Base-by-base conservation (phyloP, 2,113 vertebrate genomes). In the Harpagus bidentatus region DNA sequence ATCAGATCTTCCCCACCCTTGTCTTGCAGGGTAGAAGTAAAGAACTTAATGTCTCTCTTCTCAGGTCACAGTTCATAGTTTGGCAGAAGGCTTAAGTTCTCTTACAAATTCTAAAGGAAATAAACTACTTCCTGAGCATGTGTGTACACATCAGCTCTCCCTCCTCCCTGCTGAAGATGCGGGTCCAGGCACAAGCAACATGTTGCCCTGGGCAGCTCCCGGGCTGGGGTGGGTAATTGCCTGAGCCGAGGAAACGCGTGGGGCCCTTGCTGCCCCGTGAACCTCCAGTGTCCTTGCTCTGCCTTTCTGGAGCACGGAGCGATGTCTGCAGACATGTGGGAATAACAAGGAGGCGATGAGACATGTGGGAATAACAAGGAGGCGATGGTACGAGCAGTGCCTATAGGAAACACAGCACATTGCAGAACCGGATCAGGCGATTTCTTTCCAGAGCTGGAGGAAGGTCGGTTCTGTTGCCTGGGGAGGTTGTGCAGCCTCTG, bases 351-450 rank as follows among this genome's bases (percentile, higher is more conserved):
- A 55, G 45, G 40, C 0, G 3, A 55, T 42, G 48, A 6, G n/a
- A 10, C 5, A 1, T 0, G 13, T 36, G 50, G 78, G 59, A 28
- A 20, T 36, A 10, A 13, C 0, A 5, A 56, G 38, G 31, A 55
- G 45, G 40, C 0, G 3, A 55, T 42, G 48, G 47, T 19, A 9
- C 0, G 8, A 43, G 81, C 83, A 55, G 55, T 16, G 59, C 32
- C 62, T 2, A 8, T 5, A 28, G 86, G 63, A 55, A 36, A 3
- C 2, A 4, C 36, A 47, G 73, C 43, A 17, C 13, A 0, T 13
- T 16, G 59, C 40, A 58, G n/a, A 63, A 5, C 11, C 2, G 1
- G 16, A 3, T 4, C 45, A 45, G 80, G 50, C 45, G 13, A 10
- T 28, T 7, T 47, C 45, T 36, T 9, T 17, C 12, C 50, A 86